These are phyloP conservation scores for Pegoplata infirma DNA, from an alignment of 2,888 invertebrate genomes.

Conservation along the genomic window DNA sequence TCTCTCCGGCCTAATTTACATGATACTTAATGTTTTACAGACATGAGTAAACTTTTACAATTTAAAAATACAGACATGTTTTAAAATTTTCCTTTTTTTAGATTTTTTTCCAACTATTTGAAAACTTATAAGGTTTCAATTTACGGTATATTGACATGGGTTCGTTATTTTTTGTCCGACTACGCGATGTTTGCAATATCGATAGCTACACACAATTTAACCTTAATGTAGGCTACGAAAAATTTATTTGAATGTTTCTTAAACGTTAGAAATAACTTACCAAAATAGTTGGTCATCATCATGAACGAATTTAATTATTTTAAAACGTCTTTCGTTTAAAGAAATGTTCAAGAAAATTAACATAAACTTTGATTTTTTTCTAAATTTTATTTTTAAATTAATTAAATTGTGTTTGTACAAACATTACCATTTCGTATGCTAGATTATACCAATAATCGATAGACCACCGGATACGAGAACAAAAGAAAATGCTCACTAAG, in stretches of 20 bases:
- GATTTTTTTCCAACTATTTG: conserved; percentile 2
- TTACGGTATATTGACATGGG: conserved; percentile 56
- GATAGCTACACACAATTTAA: conserved; percentile 40
- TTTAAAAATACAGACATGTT: conserved; percentile 27
- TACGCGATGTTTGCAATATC: background rate
- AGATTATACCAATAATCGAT: conserved; percentile 54
- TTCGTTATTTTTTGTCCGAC: conserved; percentile 4
- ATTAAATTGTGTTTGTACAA: conserved; percentile 23
- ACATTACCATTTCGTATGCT: conserved; percentile 11
- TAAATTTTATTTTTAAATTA: background rate
- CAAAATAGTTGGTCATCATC: background rate
- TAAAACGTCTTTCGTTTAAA: background rate
- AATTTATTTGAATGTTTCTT: background rate
- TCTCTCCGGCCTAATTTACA: too few species aligned
- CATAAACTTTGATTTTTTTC: conserved; percentile 8
- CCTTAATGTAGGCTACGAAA: conserved; percentile 23
- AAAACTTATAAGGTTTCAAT: conserved; percentile 49
- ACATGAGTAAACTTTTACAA: conserved; percentile 23
- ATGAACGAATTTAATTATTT: background rate
- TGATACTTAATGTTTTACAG: conserved; percentile 2
- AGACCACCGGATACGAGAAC: conserved; percentile 26
- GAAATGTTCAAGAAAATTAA: background rate
- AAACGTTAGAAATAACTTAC: background rate
- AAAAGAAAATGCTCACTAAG: conserved; percentile 74
- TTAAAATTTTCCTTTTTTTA: conserved; percentile 8